Percentiles rank a stretch among this genome's conserved stretches.
phyloP scores from a whole-genome alignment of 92 coral and sea anemone genomes.

The Heliopora coerulea region DNA sequence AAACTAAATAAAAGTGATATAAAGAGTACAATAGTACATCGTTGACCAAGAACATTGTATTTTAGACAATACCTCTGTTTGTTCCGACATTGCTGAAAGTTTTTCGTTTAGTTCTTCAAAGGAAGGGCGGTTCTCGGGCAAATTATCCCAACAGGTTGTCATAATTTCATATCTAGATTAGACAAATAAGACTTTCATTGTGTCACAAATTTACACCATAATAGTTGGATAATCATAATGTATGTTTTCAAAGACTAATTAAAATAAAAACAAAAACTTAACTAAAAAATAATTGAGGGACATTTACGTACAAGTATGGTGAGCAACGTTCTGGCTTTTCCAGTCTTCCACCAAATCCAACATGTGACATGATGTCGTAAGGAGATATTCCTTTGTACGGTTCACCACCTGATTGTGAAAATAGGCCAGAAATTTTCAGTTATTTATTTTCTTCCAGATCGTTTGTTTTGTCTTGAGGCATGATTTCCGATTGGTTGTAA shows the following conservation, averaged over 20 bases:
- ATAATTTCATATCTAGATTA: conserved; percentile 18
- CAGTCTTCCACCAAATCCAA: conserved; percentile 46
- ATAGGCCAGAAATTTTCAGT: too few species aligned
- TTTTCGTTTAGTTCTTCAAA: conserved; percentile 1
- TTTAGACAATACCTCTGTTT: conserved; percentile 8
- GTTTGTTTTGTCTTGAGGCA: too few species aligned
- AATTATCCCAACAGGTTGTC: conserved; percentile 21
- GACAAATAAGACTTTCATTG: neutral
- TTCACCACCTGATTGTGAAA: conserved; percentile 39
- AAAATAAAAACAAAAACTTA: neutral
- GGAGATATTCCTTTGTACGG: conserved; percentile 55
- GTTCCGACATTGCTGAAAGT: conserved; percentile 22
- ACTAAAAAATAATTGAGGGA: neutral
- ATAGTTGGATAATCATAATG: too few species aligned
- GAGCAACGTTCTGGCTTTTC: conserved; percentile 55
- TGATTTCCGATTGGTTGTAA: too few species aligned
- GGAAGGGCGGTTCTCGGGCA: conserved; percentile 30
- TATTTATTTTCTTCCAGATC: too few species aligned
- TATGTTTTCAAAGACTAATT: neutral
- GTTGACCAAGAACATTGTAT: neutral
- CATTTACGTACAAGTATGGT: conserved; percentile 43
- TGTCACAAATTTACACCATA: too few species aligned
- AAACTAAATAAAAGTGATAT: neutral
- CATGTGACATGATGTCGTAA: conserved; percentile 49
- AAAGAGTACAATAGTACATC: neutral